These are phyloP conservation scores for Brachyistius frenatus DNA, from an alignment of 2,113 vertebrate species.

Conservation along the genomic window DNA sequence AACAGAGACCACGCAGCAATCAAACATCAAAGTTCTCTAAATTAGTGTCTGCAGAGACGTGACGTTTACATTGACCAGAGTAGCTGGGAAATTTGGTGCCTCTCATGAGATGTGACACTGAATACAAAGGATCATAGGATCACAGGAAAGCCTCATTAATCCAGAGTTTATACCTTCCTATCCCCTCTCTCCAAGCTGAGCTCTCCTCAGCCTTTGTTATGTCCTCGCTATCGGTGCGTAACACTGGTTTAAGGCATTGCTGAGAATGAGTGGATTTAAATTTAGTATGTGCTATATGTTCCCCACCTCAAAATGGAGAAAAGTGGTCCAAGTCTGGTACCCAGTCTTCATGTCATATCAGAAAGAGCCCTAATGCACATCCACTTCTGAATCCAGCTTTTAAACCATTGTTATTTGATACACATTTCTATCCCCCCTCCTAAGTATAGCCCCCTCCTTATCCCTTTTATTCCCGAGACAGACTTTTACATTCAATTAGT, in stretches of 20 bases:
- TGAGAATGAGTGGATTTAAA: not conserved
- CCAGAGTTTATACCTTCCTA: slow-evolving; percentile 32
- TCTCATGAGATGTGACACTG: slow-evolving; percentile 49
- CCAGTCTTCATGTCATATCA: not conserved
- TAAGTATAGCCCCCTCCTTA: not conserved
- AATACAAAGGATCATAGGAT: slow-evolving; percentile 56
- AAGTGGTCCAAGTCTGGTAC: not conserved
- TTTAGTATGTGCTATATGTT: not conserved
- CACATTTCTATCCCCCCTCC: not conserved
- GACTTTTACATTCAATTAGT: slow-evolving; percentile 35
- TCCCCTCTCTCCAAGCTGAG: slow-evolving; percentile 1
- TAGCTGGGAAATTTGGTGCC: slow-evolving; percentile 12
- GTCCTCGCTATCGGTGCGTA: slow-evolving; percentile 1
- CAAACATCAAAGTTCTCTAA: slow-evolving; percentile 22
- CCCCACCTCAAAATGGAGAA: not conserved
- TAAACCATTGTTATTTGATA: slow-evolving; percentile 21
- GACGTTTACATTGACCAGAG: slow-evolving; percentile 34
- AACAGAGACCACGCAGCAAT: not conserved
- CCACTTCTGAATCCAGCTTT: slow-evolving; percentile 12
- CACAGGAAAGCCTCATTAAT: slow-evolving; percentile 54
- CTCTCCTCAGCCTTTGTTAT: slow-evolving; percentile 18
- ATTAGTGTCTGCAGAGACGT: slow-evolving; percentile 22
- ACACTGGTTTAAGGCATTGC: not conserved
- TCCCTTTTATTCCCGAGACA: not conserved
- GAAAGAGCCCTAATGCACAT: slow-evolving; percentile 18